phyloP scores from a whole-genome alignment of 1,140 invertebrate species.

The Aphelenchoides fujianensis region DNA sequence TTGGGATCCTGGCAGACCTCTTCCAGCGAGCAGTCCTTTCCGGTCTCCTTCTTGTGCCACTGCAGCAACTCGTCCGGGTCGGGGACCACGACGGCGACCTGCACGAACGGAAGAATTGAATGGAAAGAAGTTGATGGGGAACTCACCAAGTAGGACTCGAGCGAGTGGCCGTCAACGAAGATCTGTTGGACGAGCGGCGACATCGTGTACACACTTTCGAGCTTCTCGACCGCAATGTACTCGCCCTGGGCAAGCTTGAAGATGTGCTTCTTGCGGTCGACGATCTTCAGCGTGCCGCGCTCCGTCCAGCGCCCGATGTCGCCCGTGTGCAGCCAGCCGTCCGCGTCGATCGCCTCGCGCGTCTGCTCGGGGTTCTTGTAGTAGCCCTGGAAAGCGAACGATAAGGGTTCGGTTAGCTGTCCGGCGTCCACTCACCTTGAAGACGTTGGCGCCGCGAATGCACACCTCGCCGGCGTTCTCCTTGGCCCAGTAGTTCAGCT shows the following conservation, averaged over 20 bases:
- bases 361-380: constrained; percentile 65
- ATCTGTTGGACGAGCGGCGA: constrained; percentile 64
- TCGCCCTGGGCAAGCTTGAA: constrained; percentile 68
- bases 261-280: constrained; percentile 67
- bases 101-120: too few relatives aligned
- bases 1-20: constrained; percentile 75
- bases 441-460: constrained; percentile 59
- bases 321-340: constrained; percentile 64
- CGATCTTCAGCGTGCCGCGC: constrained; percentile 66
- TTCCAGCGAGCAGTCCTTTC: constrained; percentile 92
- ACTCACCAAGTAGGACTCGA: constrained; percentile 83
- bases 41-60: constrained; percentile 86
- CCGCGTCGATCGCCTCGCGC: constrained; percentile 63
- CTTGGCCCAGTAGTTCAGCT: constrained; percentile 57
- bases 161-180: constrained; percentile 67
- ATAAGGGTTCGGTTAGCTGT: too few relatives aligned
- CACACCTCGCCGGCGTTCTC: constrained; percentile 60
- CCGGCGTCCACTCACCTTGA: too few relatives aligned
- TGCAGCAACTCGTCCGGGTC: constrained; percentile 97
- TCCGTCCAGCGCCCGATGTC: constrained; percentile 63
- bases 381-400: too few relatives aligned
- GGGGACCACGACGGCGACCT: constrained; percentile 89
- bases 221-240: constrained; percentile 69
- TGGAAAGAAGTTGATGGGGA: too few relatives aligned
- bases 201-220: constrained; percentile 66